Evolutionary conservation across 37 sponge, comb jelly and placozoan species (phyloP).

Genomic region (Beroe forskalii): DNA sequence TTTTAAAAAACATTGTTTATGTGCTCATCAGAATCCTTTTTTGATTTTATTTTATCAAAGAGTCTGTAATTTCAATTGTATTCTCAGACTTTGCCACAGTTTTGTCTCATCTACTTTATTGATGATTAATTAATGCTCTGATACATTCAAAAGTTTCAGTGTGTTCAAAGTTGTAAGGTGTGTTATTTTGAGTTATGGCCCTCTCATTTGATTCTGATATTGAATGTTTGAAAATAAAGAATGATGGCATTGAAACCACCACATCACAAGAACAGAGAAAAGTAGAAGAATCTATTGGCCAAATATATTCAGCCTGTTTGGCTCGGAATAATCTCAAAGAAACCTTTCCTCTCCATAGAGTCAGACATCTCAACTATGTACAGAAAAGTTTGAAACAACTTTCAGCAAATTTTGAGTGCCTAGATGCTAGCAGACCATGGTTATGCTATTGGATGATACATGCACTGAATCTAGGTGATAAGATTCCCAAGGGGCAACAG

Average conservation of each 20-base stretch:
- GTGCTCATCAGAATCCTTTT: too few species aligned
- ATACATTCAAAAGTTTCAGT: too few species aligned
- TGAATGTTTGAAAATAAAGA: background rate
- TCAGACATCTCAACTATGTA: conserved; percentile 54
- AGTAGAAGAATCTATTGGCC: conserved; percentile 65
- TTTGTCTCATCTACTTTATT: too few species aligned
- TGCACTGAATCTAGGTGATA: conserved; percentile 72
- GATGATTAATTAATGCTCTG: too few species aligned
- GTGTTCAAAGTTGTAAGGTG: too few species aligned
- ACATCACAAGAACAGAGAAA: conserved; percentile 66
- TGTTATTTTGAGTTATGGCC: conserved; percentile 42
- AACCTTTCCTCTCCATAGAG: conserved; percentile 6
- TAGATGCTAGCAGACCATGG: conserved; percentile 99
- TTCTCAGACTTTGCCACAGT: too few species aligned
- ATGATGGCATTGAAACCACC: conserved; percentile 64
- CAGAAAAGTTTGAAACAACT: conserved; percentile 27
- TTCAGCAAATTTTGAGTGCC: conserved; percentile 69
- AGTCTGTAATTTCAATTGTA: too few species aligned
- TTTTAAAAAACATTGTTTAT: too few species aligned
- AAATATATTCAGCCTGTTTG: conserved; percentile 61
- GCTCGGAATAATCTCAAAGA: conserved; percentile 3
- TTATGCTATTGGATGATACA: conserved; percentile 95
- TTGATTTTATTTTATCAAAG: too few species aligned
- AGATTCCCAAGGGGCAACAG: background rate
- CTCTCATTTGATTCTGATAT: conserved; percentile 5